A percentile compares a stretch with the other conserved stretches of the same genome.
Conservation (phyloP, 2,113 vertebrate species). For the Cebidichthys violaceus region DNA sequence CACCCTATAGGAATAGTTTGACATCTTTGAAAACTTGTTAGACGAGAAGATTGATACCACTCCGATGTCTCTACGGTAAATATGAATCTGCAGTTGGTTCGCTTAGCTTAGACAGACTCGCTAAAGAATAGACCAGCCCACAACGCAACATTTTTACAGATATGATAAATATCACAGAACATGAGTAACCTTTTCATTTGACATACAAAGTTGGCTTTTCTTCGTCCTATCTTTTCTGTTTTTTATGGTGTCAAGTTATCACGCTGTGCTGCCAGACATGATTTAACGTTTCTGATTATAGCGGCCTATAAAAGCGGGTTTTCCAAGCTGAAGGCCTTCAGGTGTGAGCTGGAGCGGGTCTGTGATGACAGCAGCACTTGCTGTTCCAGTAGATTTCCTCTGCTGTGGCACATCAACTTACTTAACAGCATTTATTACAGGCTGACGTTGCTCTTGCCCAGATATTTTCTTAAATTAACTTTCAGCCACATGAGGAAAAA, state of each 20-base stretch:
- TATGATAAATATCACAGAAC: background rate
- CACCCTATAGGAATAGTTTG: background rate
- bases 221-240: background rate
- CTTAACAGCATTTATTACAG: conserved; percentile 39
- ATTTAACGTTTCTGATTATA: conserved; percentile 49
- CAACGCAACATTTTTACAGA: background rate
- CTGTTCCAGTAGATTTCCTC: conserved; percentile 38
- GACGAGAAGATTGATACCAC: background rate
- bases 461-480: conserved; percentile 54
- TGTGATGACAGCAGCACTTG: conserved; percentile 24
- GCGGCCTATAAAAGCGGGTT: conserved; percentile 36
- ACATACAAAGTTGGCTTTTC: background rate
- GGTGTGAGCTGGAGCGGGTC: conserved; percentile 44
- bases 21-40: background rate
- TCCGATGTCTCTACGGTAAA: background rate
- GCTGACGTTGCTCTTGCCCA: conserved; percentile 33
- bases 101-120: background rate
- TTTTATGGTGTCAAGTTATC: conserved; percentile 18
- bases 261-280: conserved; percentile 16
- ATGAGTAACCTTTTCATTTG: background rate
- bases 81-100: background rate
- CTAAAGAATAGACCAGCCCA: background rate
- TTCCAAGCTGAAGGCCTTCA: conserved; percentile 37
- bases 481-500: conserved; percentile 29
- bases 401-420: conserved; percentile 41